Evolutionary conservation across 2,888 invertebrate species (phyloP).

Genomic region (Apoda limacodes): DNA sequence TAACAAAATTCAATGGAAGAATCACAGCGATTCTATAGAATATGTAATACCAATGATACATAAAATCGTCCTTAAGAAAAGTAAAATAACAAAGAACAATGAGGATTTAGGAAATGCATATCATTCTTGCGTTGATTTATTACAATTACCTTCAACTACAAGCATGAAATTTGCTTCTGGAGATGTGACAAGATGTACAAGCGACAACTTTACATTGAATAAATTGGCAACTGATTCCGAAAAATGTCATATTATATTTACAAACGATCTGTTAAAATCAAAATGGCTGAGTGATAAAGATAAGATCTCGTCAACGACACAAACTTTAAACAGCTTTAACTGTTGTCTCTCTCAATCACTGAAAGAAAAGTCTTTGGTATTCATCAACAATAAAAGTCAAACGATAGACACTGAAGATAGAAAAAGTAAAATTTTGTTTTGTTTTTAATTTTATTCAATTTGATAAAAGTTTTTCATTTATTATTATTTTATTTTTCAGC

Average conservation of each 20-base stretch:
- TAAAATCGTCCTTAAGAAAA: slow-evolving; percentile 42
- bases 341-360: too few species aligned
- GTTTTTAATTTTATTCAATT: too few species aligned
- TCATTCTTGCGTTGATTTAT: slow-evolving; percentile 52
- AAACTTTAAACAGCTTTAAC: too few species aligned
- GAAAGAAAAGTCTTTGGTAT: too few species aligned
- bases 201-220: slow-evolving; percentile 34
- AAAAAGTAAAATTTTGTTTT: too few species aligned
- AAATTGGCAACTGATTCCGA: slow-evolving; percentile 21
- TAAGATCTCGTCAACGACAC: too few species aligned
- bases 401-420: too few species aligned
- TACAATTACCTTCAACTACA: slow-evolving; percentile 25
- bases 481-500: too few species aligned
- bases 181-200: slow-evolving; percentile 33
- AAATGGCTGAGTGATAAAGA: slow-evolving; percentile 3
- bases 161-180: slow-evolving; percentile 26
- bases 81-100: slow-evolving; percentile 12
- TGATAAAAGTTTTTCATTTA: too few species aligned
- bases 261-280: slow-evolving; percentile 2
- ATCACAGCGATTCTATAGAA: slow-evolving; percentile 34
- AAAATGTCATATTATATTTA: slow-evolving; percentile 13
- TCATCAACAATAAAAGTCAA: too few species aligned
- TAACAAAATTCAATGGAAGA: slow-evolving; percentile 40
- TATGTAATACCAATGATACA: slow-evolving; percentile 49
- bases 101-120: slow-evolving; percentile 31